Evolutionary conservation across 2,888 invertebrate species (phyloP), one percentile per base, ranked within the genome.

Genomic region (Schizaphis graminum): DNA sequence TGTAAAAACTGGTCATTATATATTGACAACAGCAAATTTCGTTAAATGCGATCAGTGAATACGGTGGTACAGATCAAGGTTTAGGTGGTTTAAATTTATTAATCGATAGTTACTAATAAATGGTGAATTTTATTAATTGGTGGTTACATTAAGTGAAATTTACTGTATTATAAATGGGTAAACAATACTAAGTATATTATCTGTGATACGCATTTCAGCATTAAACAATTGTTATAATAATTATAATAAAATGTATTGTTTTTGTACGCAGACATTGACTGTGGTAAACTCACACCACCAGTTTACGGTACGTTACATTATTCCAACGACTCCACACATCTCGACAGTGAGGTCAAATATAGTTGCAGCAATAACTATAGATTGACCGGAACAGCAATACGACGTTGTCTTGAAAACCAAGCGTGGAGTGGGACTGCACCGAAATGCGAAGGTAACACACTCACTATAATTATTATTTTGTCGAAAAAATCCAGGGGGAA

Each of bases 341-440:
- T 98, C 89, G 98, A 97, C 95, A 98, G 98, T 95, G 97, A 98
- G 95, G 97, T 98, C 44, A 96, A 97, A 35, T 98, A 98, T 96
- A 97, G 97, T 57, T 99, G 99, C 95, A 97, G 97, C 2, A 97
- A 97, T 91, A 98, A 98, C 96, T 98, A 98, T 96, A 96, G 97
- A 95, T 96, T 99, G 5, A 97, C 97, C 93, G 98, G 98, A 0
- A 97, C 97, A 0, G 96, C 97, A 0, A 97, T 97, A 89, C 96
- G 98, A 94, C 96, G 96, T 41, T 99, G 98, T 95, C 96, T 97
- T 85, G 97, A 97, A 95, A 97, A 97, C 94, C 97, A 97, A 93
- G 97, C 97, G 95, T 99, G 98, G 98, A 98, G 98, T 95, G 98
- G 98, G 95, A 96, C 97, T 1, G 97, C 98, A 1, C 98, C 98